Percentiles rank a stretch among this genome's conserved stretches.
Evolutionary conservation across 2,888 invertebrate species (phyloP).

Genomic region (Cryptus armator): DNA sequence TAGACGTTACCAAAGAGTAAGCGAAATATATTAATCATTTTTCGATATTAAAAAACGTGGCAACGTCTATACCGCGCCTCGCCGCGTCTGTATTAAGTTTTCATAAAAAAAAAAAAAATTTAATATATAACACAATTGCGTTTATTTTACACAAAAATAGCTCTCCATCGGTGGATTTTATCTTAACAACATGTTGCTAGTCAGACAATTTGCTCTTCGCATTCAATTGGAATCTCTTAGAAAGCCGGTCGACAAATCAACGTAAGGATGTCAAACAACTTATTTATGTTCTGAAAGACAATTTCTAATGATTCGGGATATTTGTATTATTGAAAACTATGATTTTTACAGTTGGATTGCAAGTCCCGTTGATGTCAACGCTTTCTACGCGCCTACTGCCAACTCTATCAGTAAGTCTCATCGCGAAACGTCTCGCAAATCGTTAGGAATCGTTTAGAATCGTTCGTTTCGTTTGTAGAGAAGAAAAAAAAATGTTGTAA

Average conservation of each 20-base stretch:
- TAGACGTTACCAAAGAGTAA: slow-evolving; percentile 44
- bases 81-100: no score
- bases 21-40: neutral
- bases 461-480: neutral
- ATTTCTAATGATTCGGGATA: neutral
- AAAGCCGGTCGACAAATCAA: slow-evolving; percentile 73
- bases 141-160: slow-evolving; percentile 7
- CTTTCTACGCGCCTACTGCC: slow-evolving; percentile 82
- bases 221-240: slow-evolving; percentile 75
- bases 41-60: neutral
- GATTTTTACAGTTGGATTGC: slow-evolving; percentile 76
- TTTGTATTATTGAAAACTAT: neutral
- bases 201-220: slow-evolving; percentile 51
- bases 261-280: slow-evolving; percentile 72
- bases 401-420: slow-evolving; percentile 83
- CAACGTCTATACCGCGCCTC: neutral
- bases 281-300: neutral
- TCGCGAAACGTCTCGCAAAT: no score
- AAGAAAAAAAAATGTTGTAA: neutral
- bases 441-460: neutral
- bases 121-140: no score
- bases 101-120: no score
- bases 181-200: slow-evolving; percentile 50
- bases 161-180: slow-evolving; percentile 34
- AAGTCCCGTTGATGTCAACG: slow-evolving; percentile 83